Evolutionary conservation across 2,113 vertebrate species (phyloP).

Genomic region (Mohoua ochrocephala): DNA sequence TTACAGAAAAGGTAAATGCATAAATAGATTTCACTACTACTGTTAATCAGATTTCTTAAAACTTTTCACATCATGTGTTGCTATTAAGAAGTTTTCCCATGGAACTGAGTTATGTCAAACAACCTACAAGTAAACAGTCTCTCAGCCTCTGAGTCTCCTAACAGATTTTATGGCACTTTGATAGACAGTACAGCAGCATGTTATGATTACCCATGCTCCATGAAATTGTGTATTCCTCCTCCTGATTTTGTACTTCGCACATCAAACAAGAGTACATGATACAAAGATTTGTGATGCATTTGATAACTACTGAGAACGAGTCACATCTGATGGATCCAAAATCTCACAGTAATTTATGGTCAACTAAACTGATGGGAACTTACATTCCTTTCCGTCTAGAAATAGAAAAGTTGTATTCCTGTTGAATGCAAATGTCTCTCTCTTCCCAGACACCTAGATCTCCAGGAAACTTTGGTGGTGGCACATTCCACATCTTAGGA

Average conservation of each 20-base stretch:
- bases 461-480: background rate
- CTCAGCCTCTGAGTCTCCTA: background rate
- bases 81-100: background rate
- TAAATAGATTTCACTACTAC: background rate
- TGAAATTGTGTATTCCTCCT: background rate
- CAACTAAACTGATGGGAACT: background rate
- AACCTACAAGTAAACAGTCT: background rate
- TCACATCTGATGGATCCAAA: background rate
- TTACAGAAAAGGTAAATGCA: background rate
- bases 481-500: background rate
- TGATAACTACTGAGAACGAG: background rate
- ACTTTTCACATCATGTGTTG: background rate
- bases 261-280: background rate
- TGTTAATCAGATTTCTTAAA: background rate
- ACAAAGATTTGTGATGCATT: background rate
- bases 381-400: background rate
- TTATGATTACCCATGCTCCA: background rate
- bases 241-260: background rate
- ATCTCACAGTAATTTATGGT: background rate
- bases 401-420: background rate
- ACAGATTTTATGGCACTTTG: conserved; percentile 3
- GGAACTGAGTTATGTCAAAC: background rate
- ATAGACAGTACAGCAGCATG: background rate
- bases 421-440: background rate
- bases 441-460: background rate